Conservation (phyloP, 1,140 invertebrate genomes). For the Atopsyche davidsoni region DNA sequence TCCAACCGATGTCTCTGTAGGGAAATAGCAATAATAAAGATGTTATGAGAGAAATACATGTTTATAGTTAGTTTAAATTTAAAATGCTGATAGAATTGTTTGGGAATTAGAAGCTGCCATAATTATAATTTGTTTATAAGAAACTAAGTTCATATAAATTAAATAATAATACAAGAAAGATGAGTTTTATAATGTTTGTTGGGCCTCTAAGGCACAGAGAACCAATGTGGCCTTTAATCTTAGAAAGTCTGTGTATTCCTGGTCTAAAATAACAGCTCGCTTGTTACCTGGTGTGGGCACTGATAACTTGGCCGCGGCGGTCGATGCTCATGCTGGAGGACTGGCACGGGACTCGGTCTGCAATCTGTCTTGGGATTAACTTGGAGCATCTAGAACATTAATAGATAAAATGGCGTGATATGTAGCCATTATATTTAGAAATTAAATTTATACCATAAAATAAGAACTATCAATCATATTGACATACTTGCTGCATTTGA, state of each 20-base stretch:
- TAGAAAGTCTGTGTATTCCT: too few relatives aligned
- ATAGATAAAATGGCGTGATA: background rate
- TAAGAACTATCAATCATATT: background rate
- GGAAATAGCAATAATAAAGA: constrained; percentile 15
- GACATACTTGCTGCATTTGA: constrained; percentile 58
- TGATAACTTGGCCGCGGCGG: constrained; percentile 60
- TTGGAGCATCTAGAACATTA: constrained; percentile 44
- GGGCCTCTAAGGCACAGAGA: too few relatives aligned
- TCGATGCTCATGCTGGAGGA: constrained; percentile 64
- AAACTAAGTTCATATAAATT: constrained; percentile 60
- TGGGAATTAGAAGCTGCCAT: too few relatives aligned
- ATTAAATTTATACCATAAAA: background rate
- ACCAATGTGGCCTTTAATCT: too few relatives aligned
- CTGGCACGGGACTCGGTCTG: constrained; percentile 60
- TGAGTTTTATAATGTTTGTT: constrained; percentile 1
- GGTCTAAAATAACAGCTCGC: too few relatives aligned
- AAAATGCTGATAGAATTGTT: too few relatives aligned
- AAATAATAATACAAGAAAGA: constrained; percentile 1
- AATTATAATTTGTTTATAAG: constrained; percentile 59
- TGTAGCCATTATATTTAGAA: background rate
- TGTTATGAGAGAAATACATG: background rate
- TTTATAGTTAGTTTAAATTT: too few relatives aligned
- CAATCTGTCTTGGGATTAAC: constrained; percentile 53
- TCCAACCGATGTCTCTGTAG: constrained; percentile 70
- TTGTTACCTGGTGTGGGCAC: constrained; percentile 59